A percentile compares a stretch with the other conserved stretches of the same genome.
These are phyloP conservation scores for Zaprionus africanus DNA, from an alignment of 1,140 invertebrate genomes.

Conservation along the genomic window DNA sequence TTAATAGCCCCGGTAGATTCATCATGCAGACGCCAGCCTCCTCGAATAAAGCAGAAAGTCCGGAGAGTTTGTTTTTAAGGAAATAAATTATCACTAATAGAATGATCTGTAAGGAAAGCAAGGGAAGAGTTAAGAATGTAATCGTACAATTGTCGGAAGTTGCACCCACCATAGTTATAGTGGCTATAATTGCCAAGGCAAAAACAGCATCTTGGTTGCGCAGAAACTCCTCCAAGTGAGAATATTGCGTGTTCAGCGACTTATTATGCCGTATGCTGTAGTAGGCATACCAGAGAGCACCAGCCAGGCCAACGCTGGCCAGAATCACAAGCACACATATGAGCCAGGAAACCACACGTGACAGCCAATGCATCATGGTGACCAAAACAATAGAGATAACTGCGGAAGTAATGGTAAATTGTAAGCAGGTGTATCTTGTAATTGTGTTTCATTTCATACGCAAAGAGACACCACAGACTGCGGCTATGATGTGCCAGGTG, in stretches of 20 bases:
- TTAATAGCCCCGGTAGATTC: constrained; percentile 92
- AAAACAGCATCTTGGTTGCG: constrained; percentile 93
- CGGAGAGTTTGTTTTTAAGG: constrained; percentile 91
- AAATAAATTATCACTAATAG: constrained; percentile 91
- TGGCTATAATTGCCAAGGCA: constrained; percentile 94
- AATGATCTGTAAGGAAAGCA: constrained; percentile 88
- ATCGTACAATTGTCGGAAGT: not conserved
- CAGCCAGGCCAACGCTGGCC: constrained; percentile 90
- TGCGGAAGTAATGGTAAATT: constrained; percentile 71
- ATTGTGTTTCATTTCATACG: constrained; percentile 86
- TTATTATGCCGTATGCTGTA: constrained; percentile 89
- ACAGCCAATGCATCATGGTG: constrained; percentile 92
- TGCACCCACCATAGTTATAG: constrained; percentile 87
- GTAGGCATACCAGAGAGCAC: constrained; percentile 95
- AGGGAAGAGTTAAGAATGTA: not conserved
- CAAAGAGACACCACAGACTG: constrained; percentile 92
- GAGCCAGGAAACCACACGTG: constrained; percentile 93
- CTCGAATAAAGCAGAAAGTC: constrained; percentile 92
- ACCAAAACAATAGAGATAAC: constrained; percentile 93
- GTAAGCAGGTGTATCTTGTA: not conserved
- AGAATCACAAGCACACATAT: constrained; percentile 92
- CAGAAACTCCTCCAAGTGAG: constrained; percentile 90
- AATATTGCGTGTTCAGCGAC: constrained; percentile 54
- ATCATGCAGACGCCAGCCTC: constrained; percentile 94
- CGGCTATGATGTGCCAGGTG: constrained; percentile 93